Percentiles rank a stretch among this genome's conserved stretches.
phyloP scores from a whole-genome alignment of 2,113 vertebrate genomes.

The Centropus bengalensis region DNA sequence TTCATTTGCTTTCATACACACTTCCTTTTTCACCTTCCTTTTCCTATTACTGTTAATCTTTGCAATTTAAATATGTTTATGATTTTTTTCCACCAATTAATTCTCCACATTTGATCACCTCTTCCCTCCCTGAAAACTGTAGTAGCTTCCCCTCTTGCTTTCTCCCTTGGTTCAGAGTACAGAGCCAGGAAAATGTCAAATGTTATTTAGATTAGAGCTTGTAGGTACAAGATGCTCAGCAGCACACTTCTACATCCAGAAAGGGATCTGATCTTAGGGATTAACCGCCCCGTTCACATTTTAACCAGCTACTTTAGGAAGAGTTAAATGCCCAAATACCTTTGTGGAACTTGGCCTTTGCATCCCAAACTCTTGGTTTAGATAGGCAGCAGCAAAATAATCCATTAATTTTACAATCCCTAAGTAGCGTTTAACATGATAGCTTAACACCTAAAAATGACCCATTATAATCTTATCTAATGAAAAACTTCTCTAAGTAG shows the following conservation, averaged over 20 bases:
- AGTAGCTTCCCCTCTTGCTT: neutral
- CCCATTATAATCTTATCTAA: neutral
- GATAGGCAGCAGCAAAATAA: neutral
- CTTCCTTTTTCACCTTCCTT: neutral
- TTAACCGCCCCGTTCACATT: neutral
- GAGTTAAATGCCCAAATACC: neutral
- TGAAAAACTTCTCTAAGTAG: neutral
- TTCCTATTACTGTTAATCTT: neutral
- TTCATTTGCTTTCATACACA: neutral
- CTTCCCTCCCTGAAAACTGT: neutral
- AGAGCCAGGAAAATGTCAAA: slow-evolving; percentile 1
- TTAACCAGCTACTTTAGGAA: neutral
- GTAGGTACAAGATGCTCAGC: neutral
- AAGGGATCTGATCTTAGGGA: neutral
- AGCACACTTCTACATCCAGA: neutral
- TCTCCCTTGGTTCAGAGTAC: neutral
- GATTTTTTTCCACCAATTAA: neutral
- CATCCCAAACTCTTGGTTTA: neutral
- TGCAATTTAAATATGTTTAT: neutral
- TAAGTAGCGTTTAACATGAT: neutral
- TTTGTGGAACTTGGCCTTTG: neutral
- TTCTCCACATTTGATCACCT: neutral
- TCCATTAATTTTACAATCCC: neutral
- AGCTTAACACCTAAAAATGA: slow-evolving; percentile 8
- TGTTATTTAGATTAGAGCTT: neutral